Conservation (phyloP, 2,113 vertebrate species). For the Burhinus bistriatus region DNA sequence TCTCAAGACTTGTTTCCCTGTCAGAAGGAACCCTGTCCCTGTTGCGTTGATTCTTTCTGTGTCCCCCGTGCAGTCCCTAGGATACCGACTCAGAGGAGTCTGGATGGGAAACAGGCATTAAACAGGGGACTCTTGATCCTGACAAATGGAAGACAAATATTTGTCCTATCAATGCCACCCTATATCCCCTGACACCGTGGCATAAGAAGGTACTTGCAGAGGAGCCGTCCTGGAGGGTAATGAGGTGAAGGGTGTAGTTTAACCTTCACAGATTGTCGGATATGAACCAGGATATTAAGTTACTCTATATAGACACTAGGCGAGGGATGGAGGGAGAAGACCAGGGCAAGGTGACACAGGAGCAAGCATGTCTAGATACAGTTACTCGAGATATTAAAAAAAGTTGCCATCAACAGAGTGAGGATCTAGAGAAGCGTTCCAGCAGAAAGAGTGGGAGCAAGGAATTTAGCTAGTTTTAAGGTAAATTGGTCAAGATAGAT, state of each 20-base stretch:
- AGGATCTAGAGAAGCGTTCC: background rate
- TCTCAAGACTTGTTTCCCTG: background rate
- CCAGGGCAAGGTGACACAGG: background rate
- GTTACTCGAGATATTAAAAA: background rate
- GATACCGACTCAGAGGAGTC: background rate
- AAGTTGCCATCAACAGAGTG: background rate
- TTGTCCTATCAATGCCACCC: background rate
- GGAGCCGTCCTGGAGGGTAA: background rate
- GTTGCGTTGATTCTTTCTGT: background rate
- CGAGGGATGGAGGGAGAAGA: background rate
- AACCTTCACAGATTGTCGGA: background rate
- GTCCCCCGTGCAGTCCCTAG: background rate
- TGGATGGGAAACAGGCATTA: background rate
- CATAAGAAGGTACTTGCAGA: background rate
- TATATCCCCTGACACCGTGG: accelerated
- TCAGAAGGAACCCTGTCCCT: background rate
- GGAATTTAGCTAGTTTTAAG: background rate
- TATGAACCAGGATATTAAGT: background rate
- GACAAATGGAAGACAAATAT: background rate
- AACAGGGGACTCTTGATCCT: background rate
- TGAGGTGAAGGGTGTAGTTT: background rate
- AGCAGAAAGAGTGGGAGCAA: background rate
- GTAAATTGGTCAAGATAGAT: background rate
- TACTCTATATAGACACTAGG: background rate
- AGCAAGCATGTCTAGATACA: accelerated